These are phyloP conservation scores for Pungitius pungitius DNA, from an alignment of 2,113 vertebrate species.

Conservation along the genomic window DNA sequence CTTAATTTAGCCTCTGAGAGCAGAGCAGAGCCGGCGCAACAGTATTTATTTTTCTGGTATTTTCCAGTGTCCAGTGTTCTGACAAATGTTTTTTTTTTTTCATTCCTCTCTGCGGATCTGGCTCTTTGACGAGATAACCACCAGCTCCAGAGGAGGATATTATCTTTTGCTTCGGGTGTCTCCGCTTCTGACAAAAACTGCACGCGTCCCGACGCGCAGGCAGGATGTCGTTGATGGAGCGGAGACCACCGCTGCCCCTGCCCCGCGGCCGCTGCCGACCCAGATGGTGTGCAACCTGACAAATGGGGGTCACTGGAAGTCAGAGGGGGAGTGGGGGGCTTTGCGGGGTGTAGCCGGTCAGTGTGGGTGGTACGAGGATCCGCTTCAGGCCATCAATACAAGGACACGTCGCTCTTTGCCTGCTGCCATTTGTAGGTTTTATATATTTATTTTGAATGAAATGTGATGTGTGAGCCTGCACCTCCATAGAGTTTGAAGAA, in stretches of 20 bases:
- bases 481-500: background rate
- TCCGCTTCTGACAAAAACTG: slow-evolving; percentile 8
- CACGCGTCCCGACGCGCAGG: too few species aligned
- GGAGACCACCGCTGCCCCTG: slow-evolving; percentile 14
- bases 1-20: slow-evolving; percentile 31
- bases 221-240: slow-evolving; percentile 61
- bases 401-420: background rate
- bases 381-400: background rate
- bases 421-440: background rate
- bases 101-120: background rate
- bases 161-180: background rate
- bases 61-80: background rate
- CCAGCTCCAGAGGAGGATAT: background rate
- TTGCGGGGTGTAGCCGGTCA: slow-evolving; percentile 37
- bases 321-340: slow-evolving; percentile 48
- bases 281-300: slow-evolving; percentile 68
- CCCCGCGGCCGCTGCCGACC: slow-evolving; percentile 15
- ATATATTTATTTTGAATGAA: background rate
- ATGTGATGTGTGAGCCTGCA: background rate
- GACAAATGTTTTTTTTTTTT: slow-evolving; percentile 4
- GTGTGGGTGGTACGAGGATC: slow-evolving; percentile 54
- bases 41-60: background rate
- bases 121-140: slow-evolving; percentile 6
- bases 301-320: slow-evolving; percentile 63
- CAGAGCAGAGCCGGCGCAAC: background rate